These are phyloP conservation scores for Pempheris klunzingeri DNA, from an alignment of 2,797 vertebrate species.

Conservation along the genomic window DNA sequence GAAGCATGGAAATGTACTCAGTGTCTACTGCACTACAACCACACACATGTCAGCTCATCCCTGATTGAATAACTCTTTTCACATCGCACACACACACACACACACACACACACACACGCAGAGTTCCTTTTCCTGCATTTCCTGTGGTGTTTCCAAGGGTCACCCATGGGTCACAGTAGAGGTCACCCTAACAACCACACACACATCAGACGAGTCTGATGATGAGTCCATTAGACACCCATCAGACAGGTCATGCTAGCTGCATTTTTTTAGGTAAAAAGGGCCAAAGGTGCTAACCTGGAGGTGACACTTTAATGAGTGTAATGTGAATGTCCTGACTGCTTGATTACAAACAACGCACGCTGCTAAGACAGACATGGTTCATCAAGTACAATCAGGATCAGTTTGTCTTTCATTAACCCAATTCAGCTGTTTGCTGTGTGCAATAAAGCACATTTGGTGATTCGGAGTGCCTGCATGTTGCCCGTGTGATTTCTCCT, in stretches of 20 bases:
- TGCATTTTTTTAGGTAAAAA: background rate
- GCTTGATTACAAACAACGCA: background rate
- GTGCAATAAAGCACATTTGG: background rate
- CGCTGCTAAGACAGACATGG: background rate
- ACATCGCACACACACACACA: background rate
- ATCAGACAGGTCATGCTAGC: slow-evolving; percentile 21
- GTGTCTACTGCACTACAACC: background rate
- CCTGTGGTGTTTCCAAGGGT: background rate
- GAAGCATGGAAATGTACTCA: background rate
- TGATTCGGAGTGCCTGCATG: background rate
- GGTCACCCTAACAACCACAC: slow-evolving; percentile 2
- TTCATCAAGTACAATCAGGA: background rate
- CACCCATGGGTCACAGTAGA: background rate
- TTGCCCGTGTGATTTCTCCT: background rate
- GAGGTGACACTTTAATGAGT: slow-evolving; percentile 24
- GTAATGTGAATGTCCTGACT: slow-evolving; percentile 34
- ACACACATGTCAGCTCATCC: background rate
- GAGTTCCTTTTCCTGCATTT: slow-evolving; percentile 9
- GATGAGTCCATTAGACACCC: background rate
- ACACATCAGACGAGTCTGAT: slow-evolving; percentile 11
- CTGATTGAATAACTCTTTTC: slow-evolving; percentile 17
- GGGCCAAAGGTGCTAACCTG: slow-evolving; percentile 7
- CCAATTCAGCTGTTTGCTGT: background rate
- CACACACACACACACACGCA: slow-evolving; percentile 9
- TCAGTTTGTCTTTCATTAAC: background rate